Conservation (phyloP, 2,797 vertebrate genomes). For the Linurgus olivaceus region DNA sequence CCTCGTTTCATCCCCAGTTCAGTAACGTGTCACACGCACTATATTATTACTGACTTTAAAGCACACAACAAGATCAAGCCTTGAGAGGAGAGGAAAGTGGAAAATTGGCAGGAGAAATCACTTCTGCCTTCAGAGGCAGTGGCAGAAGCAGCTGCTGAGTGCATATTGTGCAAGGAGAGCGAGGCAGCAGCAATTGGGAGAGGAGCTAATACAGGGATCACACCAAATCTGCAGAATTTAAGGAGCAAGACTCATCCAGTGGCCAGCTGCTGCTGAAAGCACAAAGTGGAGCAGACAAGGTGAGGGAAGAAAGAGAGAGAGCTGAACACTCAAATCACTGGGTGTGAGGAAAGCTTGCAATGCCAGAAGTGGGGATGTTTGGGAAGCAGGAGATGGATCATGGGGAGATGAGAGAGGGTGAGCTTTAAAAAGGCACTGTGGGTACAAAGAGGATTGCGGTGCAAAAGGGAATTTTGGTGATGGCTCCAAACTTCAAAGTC, state of each 20-base stretch:
- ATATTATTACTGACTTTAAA: conserved; percentile 24
- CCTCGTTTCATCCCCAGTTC: background rate
- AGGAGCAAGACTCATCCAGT: background rate
- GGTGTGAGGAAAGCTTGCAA: background rate
- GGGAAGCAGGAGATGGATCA: conserved; percentile 6
- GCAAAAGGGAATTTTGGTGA: background rate
- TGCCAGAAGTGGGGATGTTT: conserved; percentile 21
- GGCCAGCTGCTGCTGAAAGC: conserved; percentile 17
- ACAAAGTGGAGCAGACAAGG: conserved; percentile 53
- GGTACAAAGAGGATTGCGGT: background rate
- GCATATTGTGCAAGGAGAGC: background rate
- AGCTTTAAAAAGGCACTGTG: background rate
- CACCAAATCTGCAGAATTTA: conserved; percentile 43
- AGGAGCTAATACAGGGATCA: conserved; percentile 63
- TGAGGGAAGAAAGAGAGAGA: background rate
- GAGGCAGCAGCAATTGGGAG: conserved; percentile 42
- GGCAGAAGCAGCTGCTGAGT: conserved; percentile 55
- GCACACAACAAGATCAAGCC: conserved; percentile 36
- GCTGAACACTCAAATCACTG: background rate
- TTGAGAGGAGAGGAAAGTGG: conserved; percentile 36
- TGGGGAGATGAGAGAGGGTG: background rate
- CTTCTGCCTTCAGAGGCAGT: conserved; percentile 46
- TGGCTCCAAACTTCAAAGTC: background rate
- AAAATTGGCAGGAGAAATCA: conserved; percentile 64
- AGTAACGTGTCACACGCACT: background rate